These are phyloP conservation scores for Erebia palarica DNA, from an alignment of 2,888 invertebrate species.

Conservation along the genomic window DNA sequence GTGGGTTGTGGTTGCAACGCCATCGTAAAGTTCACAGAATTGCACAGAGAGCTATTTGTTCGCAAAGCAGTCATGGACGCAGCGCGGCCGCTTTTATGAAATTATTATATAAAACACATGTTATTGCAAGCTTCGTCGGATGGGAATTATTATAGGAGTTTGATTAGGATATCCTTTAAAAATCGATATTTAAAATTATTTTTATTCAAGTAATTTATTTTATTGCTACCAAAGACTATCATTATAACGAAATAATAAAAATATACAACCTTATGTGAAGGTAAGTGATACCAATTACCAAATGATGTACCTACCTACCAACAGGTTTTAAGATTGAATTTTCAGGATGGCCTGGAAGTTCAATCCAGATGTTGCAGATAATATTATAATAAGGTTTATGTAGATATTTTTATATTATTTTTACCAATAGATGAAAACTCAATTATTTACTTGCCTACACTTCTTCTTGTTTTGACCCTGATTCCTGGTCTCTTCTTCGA, in stretches of 20 bases:
- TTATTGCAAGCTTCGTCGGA: slow-evolving; percentile 36
- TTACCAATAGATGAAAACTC: too few species aligned
- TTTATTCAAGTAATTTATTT: neutral
- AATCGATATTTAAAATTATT: neutral
- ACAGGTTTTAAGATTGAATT: too few species aligned
- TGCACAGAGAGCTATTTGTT: slow-evolving; percentile 72
- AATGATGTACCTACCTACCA: too few species aligned
- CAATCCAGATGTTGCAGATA: too few species aligned
- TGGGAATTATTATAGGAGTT: slow-evolving; percentile 28
- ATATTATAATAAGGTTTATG: too few species aligned
- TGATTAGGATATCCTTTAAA: slow-evolving; percentile 29
- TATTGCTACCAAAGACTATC: neutral
- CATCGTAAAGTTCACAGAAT: slow-evolving; percentile 74
- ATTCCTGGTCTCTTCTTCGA: too few species aligned
- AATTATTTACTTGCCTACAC: too few species aligned
- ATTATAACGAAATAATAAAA: neutral
- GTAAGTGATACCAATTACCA: too few species aligned
- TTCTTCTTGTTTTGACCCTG: too few species aligned
- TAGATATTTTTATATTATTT: too few species aligned
- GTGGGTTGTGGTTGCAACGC: slow-evolving; percentile 53
- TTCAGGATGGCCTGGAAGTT: too few species aligned
- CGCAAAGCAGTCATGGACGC: slow-evolving; percentile 56
- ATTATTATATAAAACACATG: slow-evolving; percentile 77
- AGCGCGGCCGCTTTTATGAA: slow-evolving; percentile 64
- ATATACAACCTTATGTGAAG: too few species aligned